Evolutionary conservation across 2,797 vertebrate species (phyloP), one percentile per base, ranked within the genome.

Genomic region (Neosilurus mollespiculum): DNA sequence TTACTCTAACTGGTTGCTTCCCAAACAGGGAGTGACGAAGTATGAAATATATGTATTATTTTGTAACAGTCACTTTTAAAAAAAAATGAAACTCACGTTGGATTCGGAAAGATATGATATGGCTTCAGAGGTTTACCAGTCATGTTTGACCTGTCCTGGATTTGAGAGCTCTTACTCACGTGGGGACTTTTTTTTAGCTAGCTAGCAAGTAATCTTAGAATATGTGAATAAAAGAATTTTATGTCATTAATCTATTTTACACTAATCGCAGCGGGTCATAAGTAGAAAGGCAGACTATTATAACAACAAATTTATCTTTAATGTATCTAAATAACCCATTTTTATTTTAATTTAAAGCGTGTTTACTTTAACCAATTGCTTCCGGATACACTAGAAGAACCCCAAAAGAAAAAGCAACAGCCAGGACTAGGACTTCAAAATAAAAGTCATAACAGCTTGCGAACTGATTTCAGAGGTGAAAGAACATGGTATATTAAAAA

Each of bases 121-220:
- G 37, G n/a, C 4, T 79, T 53, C 37, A 30, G 18, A 16, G 22
- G 26, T 12, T 18, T 79, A 24, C 9, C 73, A 18, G 22, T 6
- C 61, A 78, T 49, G 43, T 65, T 8, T 78, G n/a, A 53, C 24
- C n/a, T 78, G 59, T 62, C 58, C 56, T 61, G 24, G 16, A 16
- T 51, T 20, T 24, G 1, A 56, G 9, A 73, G 15, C 8, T 72
- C 30, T 15, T 51, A 51, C 37, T 64, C 77, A 79, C 77, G 77
- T 79, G 77, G 77, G 77, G 62, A 65, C 61, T 65, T 65, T 26
- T 78, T 37, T 26, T 62, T 49, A 49, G 14, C 22, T 49, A 51
- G n/a, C 37, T 64, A 64, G 43, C 77, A 12, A 16, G n/a, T 20
- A 26, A 51, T 20, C 11, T 11, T 0, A 62, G 3, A 9, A 12